Evolutionary conservation across 2,888 invertebrate species (phyloP), one percentile per base, ranked within the genome.

Genomic region (Frankliniella intonsa): DNA sequence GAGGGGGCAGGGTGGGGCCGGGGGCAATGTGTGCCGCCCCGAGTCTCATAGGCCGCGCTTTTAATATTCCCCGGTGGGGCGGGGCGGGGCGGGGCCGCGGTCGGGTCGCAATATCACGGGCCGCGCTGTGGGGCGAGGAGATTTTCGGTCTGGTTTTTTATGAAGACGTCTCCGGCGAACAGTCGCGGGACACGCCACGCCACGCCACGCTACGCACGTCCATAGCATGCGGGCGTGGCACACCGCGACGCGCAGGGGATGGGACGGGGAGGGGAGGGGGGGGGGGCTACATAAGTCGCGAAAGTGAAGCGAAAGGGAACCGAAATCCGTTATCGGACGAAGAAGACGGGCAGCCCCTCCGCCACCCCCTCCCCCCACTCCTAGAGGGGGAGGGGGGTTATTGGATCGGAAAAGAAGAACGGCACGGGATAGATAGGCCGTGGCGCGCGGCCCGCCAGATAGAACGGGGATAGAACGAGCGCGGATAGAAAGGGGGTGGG

Each of bases 401-500:
- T 76, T 76, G 69, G 69, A 76, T 76, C 69, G 69, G 69, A 76
- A 76, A 76, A 76, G 69, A 25, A 76, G 69, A 62, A 62, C 62
- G 62, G 69, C 8, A 25, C 22, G 10, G 69, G 69, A 76, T 76
- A 76, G 69, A 76, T 76, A 76, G 69, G 25, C 22, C 22, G 69
- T 25, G 19, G 62, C 62, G 38, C 5, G 38, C 5, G 38, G 38
- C 38, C 38, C 5, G 38, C 38, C 38, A 55, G 69, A 76, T 76
- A 76, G 69, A 76, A 76, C 22, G 12, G 25, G 12, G 69, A 76
- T 76, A 76, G 69, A 76, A 55, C 38, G 62, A 62, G 62, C 62
- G 62, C 14, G 83, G 65, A 62, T 62, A 62, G 81, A 82, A 69
- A 55, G 25, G 65, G 50, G 50, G 69, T 83, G 38, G 38, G 38